These are phyloP conservation scores for Xenopus borealis DNA, from an alignment of 2,113 vertebrate genomes.

Conservation along the genomic window DNA sequence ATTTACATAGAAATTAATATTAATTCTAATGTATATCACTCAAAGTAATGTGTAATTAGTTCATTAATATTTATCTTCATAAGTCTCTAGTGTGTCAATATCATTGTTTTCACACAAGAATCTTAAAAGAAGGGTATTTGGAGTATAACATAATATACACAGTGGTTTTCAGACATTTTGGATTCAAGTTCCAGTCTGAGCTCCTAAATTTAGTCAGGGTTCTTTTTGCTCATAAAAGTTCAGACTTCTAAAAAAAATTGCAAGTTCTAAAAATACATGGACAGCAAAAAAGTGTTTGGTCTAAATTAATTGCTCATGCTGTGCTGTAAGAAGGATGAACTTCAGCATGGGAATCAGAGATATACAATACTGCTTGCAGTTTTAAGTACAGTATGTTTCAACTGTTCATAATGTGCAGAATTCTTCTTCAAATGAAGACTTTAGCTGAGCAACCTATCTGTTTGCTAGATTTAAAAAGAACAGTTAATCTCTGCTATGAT, in stretches of 20 bases:
- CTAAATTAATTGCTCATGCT: too few relatives aligned
- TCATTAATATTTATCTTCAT: constrained; percentile 12
- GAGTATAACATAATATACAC: too few relatives aligned
- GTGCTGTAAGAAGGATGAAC: too few relatives aligned
- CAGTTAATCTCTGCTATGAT: constrained; percentile 32
- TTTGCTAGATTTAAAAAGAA: constrained; percentile 24
- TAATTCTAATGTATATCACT: constrained; percentile 8
- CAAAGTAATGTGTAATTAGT: constrained; percentile 15
- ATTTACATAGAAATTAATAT: constrained; percentile 6
- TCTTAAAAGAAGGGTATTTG: neutral
- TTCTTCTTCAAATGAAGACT: constrained; percentile 12
- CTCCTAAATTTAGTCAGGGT: too few relatives aligned
- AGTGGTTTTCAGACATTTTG: too few relatives aligned
- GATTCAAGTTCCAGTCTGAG: too few relatives aligned
- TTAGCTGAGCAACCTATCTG: constrained; percentile 5
- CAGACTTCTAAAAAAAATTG: too few relatives aligned
- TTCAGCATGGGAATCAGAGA: too few relatives aligned
- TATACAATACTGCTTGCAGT: too few relatives aligned
- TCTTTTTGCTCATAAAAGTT: too few relatives aligned
- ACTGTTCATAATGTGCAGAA: constrained; percentile 6
- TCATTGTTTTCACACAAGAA: constrained; percentile 2
- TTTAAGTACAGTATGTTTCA: constrained; percentile 5
- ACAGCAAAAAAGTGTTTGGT: too few relatives aligned
- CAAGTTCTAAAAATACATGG: too few relatives aligned
- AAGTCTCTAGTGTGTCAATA: constrained; percentile 11